These are phyloP conservation scores for Hermodice carunculata DNA, from an alignment of 2,888 invertebrate species.

Conservation along the genomic window DNA sequence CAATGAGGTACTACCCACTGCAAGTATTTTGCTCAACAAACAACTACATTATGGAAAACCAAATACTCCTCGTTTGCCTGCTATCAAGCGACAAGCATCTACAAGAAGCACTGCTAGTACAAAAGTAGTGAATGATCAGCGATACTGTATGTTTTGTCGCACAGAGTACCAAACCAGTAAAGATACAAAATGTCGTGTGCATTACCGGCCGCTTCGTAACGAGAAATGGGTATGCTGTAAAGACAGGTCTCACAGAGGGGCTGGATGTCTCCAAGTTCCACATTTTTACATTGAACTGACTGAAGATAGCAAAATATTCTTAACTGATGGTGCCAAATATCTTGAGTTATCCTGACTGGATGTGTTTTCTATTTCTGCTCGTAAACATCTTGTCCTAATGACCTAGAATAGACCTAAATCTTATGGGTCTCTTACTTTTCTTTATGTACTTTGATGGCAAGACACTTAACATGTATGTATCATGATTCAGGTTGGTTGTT, in stretches of 20 bases:
- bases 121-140: no score
- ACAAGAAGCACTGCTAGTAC: no score
- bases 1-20: constrained; percentile 6
- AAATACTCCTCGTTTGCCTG: no score
- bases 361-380: no score
- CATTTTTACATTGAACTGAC: constrained; percentile 41
- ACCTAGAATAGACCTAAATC: no score
- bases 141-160: constrained; percentile 39
- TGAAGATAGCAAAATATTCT: constrained; percentile 31
- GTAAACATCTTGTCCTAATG: no score
- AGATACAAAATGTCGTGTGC: constrained; percentile 26
- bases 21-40: constrained; percentile 8
- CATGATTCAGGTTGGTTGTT: no score
- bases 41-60: no score
- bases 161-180: constrained; percentile 31
- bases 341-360: no score
- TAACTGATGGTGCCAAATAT: constrained; percentile 37
- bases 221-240: constrained; percentile 40
- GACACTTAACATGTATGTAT: no score
- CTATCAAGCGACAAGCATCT: constrained; percentile 25
- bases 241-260: constrained; percentile 35
- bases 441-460: no score
- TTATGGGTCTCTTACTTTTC: no score
- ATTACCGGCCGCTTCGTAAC: constrained; percentile 32
- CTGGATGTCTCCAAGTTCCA: constrained; percentile 36